phyloP scores from a whole-genome alignment of 2,797 vertebrate genomes.

The Mormyrops attenuatus region DNA sequence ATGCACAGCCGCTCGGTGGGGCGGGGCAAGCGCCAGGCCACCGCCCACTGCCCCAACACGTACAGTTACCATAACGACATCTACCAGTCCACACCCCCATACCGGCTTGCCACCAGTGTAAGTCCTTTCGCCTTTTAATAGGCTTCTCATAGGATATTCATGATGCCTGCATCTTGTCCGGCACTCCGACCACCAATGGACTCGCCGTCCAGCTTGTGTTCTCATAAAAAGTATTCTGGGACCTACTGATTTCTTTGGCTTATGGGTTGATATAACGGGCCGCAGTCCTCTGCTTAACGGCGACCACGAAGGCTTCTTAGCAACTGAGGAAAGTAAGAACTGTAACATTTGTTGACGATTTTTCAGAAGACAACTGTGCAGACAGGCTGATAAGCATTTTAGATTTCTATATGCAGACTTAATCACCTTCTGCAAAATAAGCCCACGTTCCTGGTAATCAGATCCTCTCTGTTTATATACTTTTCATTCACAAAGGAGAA shows the following conservation, averaged over 20 bases:
- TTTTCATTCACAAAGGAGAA: constrained; percentile 71
- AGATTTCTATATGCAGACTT: background rate
- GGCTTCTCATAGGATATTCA: background rate
- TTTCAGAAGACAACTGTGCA: background rate
- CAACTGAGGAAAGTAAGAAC: background rate
- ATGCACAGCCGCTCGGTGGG: constrained; percentile 88
- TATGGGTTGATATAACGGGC: background rate
- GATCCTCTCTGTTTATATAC: background rate
- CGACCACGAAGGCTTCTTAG: background rate
- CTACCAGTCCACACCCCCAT: constrained; percentile 82
- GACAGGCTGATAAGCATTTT: background rate
- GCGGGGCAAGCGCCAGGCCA: constrained; percentile 83
- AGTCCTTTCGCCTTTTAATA: background rate
- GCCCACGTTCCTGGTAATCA: background rate
- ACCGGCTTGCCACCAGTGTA: constrained; percentile 71
- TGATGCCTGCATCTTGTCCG: background rate
- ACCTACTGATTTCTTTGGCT: background rate
- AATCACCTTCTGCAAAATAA: background rate
- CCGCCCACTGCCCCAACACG: constrained; percentile 75
- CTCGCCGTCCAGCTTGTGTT: background rate
- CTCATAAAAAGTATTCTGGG: constrained; percentile 1
- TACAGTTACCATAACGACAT: constrained; percentile 77
- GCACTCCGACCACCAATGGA: background rate
- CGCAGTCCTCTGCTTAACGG: background rate
- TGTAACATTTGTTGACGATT: background rate